These are phyloP conservation scores for Thaumatotibia leucotreta DNA, from an alignment of 1,140 invertebrate species.

Conservation along the genomic window DNA sequence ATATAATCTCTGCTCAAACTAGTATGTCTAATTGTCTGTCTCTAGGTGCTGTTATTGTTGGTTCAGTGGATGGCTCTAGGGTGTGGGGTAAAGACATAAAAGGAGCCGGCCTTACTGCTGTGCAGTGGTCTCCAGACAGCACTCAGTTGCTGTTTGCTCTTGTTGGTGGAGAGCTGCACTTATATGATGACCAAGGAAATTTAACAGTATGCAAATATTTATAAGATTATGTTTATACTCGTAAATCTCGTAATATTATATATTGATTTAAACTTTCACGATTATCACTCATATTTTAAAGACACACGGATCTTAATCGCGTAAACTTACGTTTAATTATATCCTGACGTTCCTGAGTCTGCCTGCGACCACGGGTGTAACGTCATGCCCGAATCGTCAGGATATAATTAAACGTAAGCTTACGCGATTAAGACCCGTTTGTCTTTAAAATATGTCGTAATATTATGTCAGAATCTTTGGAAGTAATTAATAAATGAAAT, in stretches of 20 bases:
- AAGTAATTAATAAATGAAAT: no score
- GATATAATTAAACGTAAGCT: no score
- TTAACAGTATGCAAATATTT: constrained; percentile 74
- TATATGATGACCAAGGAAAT: constrained; percentile 95
- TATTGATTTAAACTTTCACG: no score
- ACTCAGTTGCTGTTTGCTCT: constrained; percentile 94
- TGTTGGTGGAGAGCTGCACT: constrained; percentile 92
- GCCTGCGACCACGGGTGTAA: no score
- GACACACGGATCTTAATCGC: no score
- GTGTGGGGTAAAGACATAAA: constrained; percentile 99
- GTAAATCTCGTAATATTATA: constrained; percentile 15
- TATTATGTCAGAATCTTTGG: no score
- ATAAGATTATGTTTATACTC: constrained; percentile 11
- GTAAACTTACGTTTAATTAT: no score
- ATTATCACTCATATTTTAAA: no score
- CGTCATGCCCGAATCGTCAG: no score
- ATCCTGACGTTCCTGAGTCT: no score
- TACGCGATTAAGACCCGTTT: no score
- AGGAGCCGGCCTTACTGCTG: constrained; percentile 83
- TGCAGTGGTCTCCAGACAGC: constrained; percentile 98
- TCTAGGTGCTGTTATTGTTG: constrained; percentile 78
- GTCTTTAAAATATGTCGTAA: no score
- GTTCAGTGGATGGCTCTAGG: constrained; percentile 97
- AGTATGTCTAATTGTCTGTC: constrained; percentile 14
- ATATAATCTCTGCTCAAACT: not conserved